These are phyloP conservation scores for Lepidochrysops patricia DNA, from an alignment of 2,888 invertebrate genomes.

Conservation along the genomic window DNA sequence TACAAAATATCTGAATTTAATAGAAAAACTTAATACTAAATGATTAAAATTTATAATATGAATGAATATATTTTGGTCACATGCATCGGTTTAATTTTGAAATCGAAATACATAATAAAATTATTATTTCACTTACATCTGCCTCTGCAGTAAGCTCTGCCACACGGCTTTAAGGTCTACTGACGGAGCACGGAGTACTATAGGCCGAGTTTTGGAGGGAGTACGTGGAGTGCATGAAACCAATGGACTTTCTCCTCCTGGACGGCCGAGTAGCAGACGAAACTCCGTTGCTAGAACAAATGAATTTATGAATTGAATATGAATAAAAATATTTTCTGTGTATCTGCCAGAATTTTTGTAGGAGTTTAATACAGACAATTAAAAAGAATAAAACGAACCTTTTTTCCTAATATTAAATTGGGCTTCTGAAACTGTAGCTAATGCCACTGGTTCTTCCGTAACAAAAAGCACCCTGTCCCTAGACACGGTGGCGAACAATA, in stretches of 20 bases:
- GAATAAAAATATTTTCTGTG: too few species aligned
- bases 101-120: too few species aligned
- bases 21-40: too few species aligned
- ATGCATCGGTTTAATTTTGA: too few species aligned
- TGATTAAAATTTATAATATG: too few species aligned
- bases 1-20: too few species aligned
- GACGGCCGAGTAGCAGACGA: constrained; percentile 81
- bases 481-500: constrained; percentile 90
- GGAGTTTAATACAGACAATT: too few species aligned
- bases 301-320: neutral
- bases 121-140: constrained; percentile 79
- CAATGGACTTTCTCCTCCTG: constrained; percentile 82
- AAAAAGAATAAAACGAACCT: constrained; percentile 55
- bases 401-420: constrained; percentile 91
- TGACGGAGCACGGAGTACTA: constrained; percentile 86
- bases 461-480: constrained; percentile 90
- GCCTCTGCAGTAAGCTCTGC: constrained; percentile 90
- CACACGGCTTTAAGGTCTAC: constrained; percentile 91
- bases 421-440: constrained; percentile 85
- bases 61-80: too few species aligned
- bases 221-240: constrained; percentile 83
- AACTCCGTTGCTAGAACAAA: constrained; percentile 84
- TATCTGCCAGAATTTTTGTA: neutral
- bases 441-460: constrained; percentile 88
- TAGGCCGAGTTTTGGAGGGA: constrained; percentile 79